phyloP scores from a whole-genome alignment of 2,113 vertebrate genomes.

The Pluvialis apricaria region DNA sequence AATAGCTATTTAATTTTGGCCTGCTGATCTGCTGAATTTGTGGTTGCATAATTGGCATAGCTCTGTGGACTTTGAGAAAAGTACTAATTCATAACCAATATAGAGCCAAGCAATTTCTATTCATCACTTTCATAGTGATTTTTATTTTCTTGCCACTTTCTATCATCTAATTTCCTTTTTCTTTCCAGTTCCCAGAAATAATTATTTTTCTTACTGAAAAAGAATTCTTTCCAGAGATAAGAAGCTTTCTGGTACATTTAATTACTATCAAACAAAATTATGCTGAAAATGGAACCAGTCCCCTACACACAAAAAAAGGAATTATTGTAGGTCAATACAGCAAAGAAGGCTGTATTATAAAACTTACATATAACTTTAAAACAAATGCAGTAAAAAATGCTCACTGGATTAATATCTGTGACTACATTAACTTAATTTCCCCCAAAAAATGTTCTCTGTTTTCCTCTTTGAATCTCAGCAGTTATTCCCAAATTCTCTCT shows the following conservation, averaged over 20 bases:
- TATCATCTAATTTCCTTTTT: background rate
- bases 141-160: background rate
- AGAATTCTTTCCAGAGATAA: background rate
- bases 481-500: background rate
- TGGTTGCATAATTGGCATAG: background rate
- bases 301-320: background rate
- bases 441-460: background rate
- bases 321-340: background rate
- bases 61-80: background rate
- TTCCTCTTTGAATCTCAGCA: background rate
- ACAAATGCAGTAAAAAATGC: background rate
- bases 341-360: background rate
- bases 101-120: background rate
- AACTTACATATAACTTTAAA: too few species aligned
- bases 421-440: background rate
- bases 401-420: background rate
- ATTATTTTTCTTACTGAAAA: background rate
- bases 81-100: background rate
- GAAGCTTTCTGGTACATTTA: background rate
- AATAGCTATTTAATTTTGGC: background rate
- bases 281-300: background rate
- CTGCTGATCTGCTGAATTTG: background rate
- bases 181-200: background rate
- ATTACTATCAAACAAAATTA: background rate
- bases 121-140: background rate